Conservation (phyloP, 2,113 vertebrate genomes). For the Oreochromis niloticus region DNA sequence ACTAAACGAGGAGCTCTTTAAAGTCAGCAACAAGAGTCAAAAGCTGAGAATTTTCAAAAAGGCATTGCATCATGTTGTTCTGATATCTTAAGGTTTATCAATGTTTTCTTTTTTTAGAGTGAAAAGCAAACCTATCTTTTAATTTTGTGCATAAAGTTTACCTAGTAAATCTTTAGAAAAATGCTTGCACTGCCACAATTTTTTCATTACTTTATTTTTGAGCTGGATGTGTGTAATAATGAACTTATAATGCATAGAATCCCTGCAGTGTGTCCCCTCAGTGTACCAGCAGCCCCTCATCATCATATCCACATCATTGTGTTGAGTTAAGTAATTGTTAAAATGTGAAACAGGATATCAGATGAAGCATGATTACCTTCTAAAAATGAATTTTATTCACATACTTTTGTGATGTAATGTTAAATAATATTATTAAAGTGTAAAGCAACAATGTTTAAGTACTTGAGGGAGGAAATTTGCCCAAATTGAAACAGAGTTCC, state of each 20-base stretch:
- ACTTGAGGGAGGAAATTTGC: no score
- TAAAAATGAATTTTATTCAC: fast-evolving
- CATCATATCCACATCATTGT: not conserved
- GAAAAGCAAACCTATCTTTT: not conserved
- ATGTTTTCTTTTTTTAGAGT: not conserved
- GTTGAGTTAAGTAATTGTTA: not conserved
- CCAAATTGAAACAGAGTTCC: no score
- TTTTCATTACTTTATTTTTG: not conserved
- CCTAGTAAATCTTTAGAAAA: not conserved
- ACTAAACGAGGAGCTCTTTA: not conserved
- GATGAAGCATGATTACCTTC: not conserved
- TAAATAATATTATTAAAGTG: not conserved
- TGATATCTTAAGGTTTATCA: not conserved
- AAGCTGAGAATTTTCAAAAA: not conserved
- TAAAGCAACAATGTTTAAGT: not conserved
- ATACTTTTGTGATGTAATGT: not conserved
- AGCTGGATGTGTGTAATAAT: not conserved
- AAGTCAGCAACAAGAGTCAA: not conserved
- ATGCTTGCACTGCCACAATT: fast-evolving
- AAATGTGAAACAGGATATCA: not conserved
- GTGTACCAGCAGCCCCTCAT: not conserved
- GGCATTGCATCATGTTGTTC: fast-evolving
- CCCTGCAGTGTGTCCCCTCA: not conserved
- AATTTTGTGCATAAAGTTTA: not conserved
- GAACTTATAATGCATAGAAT: not conserved